Evolutionary conservation across 2,797 vertebrate genomes (phyloP), one percentile per base, ranked within the genome.

Genomic region (Eulemur mongoz): DNA sequence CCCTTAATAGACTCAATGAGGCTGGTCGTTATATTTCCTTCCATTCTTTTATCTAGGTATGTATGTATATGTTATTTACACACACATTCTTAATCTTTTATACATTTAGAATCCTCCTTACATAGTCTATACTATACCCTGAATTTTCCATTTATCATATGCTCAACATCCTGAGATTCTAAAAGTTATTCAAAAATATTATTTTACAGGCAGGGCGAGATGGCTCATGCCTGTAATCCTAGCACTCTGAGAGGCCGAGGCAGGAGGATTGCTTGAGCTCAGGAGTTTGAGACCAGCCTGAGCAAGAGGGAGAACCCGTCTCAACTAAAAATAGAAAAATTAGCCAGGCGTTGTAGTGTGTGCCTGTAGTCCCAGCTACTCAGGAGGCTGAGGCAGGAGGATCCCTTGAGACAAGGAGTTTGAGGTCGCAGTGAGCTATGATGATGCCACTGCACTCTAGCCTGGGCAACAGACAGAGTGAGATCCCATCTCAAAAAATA

Each of bases 131-230:
- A 82, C 45, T 87, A 1, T n/a, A 89, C 45, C 17, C 63, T 83
- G 20, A 92, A 95, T 79, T 87, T 94, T 87, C 90, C 75, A 73
- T 27, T 94, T 88, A 73, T 63, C 52, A 93, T 70, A 76, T 54
- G 82, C 17, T 81, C 81, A 82, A 75, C 35, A 80, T 63, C 40
- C 43, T 84, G 79, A 70, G 35, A 91, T 15, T 84, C 50, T 76
- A 45, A 85, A 90, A 32, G 9, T 52, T 78, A n/a, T 70, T 86
- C 59, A 63, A 67, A 95, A 88, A 82, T 61, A 88, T 4, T 65
- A 69, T 61, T 67, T 82, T 57, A 57, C 54, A 57, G 54, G 54
- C 54, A 11, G 54, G 54, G 54, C 0, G 4, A 10, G 9, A 23
- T 23, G 54, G 23, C 54, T 57, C 9, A 1, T 25, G 23, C 54